Evolutionary conservation across 2,113 vertebrate species (phyloP).

Genomic region (Chionis minor): DNA sequence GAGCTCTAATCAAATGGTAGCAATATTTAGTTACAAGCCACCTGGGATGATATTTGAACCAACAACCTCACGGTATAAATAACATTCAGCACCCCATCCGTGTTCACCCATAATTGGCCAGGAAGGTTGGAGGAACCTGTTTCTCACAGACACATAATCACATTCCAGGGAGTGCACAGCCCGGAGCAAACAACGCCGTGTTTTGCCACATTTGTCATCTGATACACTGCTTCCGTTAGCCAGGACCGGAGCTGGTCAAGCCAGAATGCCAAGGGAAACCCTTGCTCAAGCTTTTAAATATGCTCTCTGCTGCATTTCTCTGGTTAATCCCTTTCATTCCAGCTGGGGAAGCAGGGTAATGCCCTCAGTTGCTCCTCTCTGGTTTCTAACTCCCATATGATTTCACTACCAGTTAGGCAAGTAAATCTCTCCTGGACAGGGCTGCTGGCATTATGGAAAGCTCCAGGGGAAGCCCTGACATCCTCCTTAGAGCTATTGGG

Average conservation of each 20-base stretch:
- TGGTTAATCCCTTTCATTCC: not conserved
- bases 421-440: not conserved
- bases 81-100: not conserved
- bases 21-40: not conserved
- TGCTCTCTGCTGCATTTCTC: not conserved
- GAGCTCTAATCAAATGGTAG: not conserved
- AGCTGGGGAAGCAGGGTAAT: not conserved
- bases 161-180: not conserved
- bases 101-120: not conserved
- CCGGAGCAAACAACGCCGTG: not conserved
- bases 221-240: not conserved
- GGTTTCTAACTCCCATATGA: not conserved
- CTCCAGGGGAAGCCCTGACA: not conserved
- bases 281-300: not conserved
- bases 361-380: not conserved
- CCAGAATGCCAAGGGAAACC: not conserved
- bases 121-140: not conserved
- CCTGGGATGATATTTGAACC: not conserved
- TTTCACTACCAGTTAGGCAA: not conserved
- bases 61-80: not conserved
- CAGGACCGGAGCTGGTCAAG: not conserved
- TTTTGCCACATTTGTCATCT: slow-evolving; percentile 18
- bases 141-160: not conserved
- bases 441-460: not conserved
- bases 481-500: not conserved